These are phyloP conservation scores for Lepidurus arcticus DNA, from an alignment of 1,140 invertebrate species.

Conservation along the genomic window DNA sequence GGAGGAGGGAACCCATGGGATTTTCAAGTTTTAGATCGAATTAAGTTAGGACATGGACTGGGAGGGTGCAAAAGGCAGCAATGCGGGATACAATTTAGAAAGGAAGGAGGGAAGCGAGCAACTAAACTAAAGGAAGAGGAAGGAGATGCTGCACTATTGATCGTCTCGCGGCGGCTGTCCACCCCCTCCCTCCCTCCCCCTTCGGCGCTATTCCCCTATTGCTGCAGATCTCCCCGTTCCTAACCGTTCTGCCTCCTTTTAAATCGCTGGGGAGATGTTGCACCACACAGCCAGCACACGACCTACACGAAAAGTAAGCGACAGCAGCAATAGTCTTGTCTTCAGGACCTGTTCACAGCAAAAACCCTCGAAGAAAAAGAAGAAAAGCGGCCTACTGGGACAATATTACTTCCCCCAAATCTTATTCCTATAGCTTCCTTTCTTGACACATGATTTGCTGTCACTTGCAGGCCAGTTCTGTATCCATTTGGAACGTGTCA, in stretches of 20 bases:
- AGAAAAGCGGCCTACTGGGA: not conserved
- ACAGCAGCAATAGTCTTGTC: conserved; percentile 11
- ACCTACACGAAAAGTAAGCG: conserved; percentile 1
- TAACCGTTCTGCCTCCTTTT: not conserved
- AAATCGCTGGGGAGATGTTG: not conserved
- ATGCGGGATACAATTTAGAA: conserved; percentile 1
- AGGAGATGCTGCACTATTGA: conserved; percentile 18
- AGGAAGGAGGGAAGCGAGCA: not conserved
- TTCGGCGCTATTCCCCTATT: not conserved
- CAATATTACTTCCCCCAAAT: not conserved
- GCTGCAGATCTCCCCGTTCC: not conserved
- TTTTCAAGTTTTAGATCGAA: conserved; percentile 19
- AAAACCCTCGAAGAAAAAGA: not conserved
- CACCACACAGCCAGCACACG: conserved; percentile 10
- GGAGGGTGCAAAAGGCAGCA: conserved; percentile 6
- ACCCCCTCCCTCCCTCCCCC: not conserved
- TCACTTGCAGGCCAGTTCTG: not conserved
- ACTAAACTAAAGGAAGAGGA: not conserved
- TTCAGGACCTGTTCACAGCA: not conserved
- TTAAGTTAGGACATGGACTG: conserved; percentile 6
- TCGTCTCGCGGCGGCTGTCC: conserved; percentile 5
- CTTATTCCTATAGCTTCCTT: conserved; percentile 7
- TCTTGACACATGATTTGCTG: not conserved
- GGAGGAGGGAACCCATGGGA: conserved; percentile 13
- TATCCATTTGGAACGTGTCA: not conserved